These are phyloP conservation scores for Galaxias olidus DNA, from an alignment of 2,797 vertebrate species.

Conservation along the genomic window DNA sequence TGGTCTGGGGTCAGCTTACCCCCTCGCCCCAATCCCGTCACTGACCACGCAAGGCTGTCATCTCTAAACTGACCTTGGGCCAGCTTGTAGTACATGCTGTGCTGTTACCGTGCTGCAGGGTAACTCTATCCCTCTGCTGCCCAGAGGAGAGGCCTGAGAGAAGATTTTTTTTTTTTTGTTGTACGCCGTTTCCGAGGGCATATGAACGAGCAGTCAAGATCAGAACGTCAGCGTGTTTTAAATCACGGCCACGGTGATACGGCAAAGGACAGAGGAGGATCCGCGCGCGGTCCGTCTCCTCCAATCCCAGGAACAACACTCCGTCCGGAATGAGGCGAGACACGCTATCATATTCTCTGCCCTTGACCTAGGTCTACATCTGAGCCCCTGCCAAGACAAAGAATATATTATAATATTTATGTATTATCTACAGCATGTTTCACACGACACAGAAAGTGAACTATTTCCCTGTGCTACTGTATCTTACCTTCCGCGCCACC, in stretches of 20 bases:
- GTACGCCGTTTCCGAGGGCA: neutral
- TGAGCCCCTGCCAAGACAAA: no score
- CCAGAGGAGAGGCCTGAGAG: neutral
- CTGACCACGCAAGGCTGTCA: neutral
- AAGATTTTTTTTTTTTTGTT: no score
- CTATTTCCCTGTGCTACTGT: no score
- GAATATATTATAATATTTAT: no score
- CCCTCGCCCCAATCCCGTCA: neutral
- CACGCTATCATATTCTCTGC: slow-evolving; percentile 28
- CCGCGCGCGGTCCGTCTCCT: slow-evolving; percentile 19
- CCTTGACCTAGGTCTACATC: no score
- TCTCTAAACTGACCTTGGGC: slow-evolving; percentile 8
- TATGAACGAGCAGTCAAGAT: neutral
- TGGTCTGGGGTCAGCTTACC: neutral
- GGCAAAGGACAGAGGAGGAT: slow-evolving; percentile 35
- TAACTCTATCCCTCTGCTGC: neutral
- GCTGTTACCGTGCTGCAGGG: neutral
- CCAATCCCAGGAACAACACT: slow-evolving; percentile 20
- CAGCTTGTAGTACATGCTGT: neutral
- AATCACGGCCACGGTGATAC: neutral
- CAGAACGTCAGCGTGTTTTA: neutral
- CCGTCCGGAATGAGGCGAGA: slow-evolving; percentile 28
- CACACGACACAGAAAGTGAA: no score
- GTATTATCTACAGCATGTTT: no score
- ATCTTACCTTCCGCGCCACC: no score